Evolutionary conservation across 2,113 vertebrate species (phyloP), one percentile per base, ranked within the genome.

Genomic region (Anthoscopus minutus): DNA sequence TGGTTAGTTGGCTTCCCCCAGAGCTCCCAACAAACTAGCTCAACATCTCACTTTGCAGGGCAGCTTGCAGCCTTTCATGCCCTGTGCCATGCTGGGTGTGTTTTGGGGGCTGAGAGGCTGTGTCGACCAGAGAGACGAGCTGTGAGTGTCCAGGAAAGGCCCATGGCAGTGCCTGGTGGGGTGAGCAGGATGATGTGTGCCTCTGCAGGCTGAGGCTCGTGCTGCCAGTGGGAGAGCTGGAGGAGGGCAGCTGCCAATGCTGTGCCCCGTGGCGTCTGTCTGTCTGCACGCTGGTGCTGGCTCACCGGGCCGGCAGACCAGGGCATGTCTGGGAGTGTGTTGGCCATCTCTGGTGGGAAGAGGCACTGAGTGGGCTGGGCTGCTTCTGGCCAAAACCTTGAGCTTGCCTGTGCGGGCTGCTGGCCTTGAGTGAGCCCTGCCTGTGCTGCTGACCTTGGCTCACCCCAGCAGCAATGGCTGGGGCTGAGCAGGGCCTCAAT

Each of bases 31-130:
- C 21, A 40, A n/a, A 77, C 51, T 25, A 13, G 42, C 28, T 25
- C 40, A 3, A 6, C 0, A 4, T 37, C 42, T 20, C 0, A 1
- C 14, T 82, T 56, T 2, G 3, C 58, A 11, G 20, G 35, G 30
- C 1, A 2, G 21, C 33, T 70, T 11, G 0, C 15, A 20, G 47
- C 48, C n/a, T 86, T 50, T 45, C 27, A 2, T 25, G 9, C 33
- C 19, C 33, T 3, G 1, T 47, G 73, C 42, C 0, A 0, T 1
- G 13, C 50, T 50, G 48, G 62, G 38, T 25, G 37, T 0, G 0
- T 38, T 56, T 40, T 23, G 45, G 17, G 28, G 11, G 30, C 3
- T 5, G 21, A 18, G 21, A 10, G 37, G 13, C 35, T 54, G 15
- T 11, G 15, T 35, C 27, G 2, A 4, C 31, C 1, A 0, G 11